Evolutionary conservation across 1,140 invertebrate species (phyloP).

Genomic region (Drosophila pseudoananassae): DNA sequence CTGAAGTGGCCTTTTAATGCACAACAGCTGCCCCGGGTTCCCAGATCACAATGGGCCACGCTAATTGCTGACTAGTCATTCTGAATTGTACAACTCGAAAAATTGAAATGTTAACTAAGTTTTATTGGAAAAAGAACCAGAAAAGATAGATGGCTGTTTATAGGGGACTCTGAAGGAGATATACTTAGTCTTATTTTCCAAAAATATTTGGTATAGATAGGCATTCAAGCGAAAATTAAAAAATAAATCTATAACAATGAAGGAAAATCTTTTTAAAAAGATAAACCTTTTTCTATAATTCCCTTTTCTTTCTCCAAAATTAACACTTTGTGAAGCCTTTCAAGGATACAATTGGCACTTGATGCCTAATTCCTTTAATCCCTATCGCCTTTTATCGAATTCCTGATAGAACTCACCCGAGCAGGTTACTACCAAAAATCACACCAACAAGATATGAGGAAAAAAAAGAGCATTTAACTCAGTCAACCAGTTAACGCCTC

Average conservation of each 20-base stretch:
- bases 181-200: background rate
- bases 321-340: slow-evolving; percentile 6
- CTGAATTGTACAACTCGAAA: slow-evolving; percentile 24
- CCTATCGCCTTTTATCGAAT: slow-evolving; percentile 9
- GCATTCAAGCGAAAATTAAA: too few species aligned
- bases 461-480: slow-evolving; percentile 3
- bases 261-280: background rate
- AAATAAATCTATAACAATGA: background rate
- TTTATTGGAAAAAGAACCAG: background rate
- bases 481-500: slow-evolving; percentile 10
- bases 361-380: slow-evolving; percentile 37
- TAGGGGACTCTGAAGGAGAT: background rate
- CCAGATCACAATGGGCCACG: slow-evolving; percentile 53
- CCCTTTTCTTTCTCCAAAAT: background rate
- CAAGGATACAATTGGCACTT: slow-evolving; percentile 35
- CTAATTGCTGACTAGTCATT: slow-evolving; percentile 80
- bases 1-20: slow-evolving; percentile 39
- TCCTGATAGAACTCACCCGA: slow-evolving; percentile 10
- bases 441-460: background rate
- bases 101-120: slow-evolving; percentile 43
- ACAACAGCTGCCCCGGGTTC: slow-evolving; percentile 51
- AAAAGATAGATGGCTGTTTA: background rate
- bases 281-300: background rate
- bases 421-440: slow-evolving; percentile 19
- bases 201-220: background rate